A percentile compares a stretch with the other conserved stretches of the same genome.
Conservation (phyloP, 2,113 vertebrate species). For the Calyptomena viridis region DNA sequence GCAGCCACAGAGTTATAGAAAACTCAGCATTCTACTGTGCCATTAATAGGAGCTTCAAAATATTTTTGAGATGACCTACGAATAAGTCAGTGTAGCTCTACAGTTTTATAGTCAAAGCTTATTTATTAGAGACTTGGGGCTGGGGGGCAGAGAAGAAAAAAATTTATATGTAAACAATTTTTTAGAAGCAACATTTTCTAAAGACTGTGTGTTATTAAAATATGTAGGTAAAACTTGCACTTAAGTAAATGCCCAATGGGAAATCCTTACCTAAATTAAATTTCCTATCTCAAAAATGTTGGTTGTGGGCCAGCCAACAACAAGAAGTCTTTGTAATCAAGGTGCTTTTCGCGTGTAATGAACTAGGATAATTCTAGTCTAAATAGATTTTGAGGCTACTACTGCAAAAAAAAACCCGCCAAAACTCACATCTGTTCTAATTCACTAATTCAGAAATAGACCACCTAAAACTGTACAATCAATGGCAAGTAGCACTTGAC, state of each 20-base stretch:
- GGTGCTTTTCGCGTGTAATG: neutral
- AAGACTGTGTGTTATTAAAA: neutral
- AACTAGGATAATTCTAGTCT: neutral
- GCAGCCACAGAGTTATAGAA: neutral
- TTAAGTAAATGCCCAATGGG: neutral
- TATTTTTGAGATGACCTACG: conserved; percentile 43
- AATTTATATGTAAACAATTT: neutral
- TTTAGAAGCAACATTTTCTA: neutral
- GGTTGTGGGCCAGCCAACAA: neutral
- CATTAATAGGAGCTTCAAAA: conserved; percentile 19
- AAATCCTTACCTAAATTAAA: neutral
- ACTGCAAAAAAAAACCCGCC: neutral
- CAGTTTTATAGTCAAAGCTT: neutral
- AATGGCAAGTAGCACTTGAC: neutral
- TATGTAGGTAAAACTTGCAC: neutral
- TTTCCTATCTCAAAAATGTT: neutral
- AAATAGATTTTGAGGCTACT: neutral
- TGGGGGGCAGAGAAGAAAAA: neutral
- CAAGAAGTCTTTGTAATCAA: neutral
- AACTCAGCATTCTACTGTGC: conserved; percentile 7
- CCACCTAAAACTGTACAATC: neutral
- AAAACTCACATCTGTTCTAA: neutral
- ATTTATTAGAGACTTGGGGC: neutral
- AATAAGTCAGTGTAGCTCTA: conserved; percentile 10
- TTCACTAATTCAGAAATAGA: neutral